phyloP scores from a whole-genome alignment of 2,113 vertebrate genomes.

The Origma solitaria region DNA sequence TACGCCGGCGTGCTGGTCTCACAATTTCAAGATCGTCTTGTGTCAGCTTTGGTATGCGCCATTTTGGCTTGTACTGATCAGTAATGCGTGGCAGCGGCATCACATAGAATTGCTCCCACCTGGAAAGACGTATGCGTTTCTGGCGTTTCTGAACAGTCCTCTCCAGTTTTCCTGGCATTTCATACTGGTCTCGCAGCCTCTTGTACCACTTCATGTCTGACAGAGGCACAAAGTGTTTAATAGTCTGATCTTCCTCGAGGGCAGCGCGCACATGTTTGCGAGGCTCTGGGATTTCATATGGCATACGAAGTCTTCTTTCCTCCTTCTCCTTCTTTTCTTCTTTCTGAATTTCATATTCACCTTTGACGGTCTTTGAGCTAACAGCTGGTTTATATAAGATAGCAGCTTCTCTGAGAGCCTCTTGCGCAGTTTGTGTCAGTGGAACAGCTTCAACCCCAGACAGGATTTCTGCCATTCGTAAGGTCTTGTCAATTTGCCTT shows the following conservation, averaged over 20 bases:
- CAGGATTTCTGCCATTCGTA: constrained; percentile 90
- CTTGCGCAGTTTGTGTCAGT: constrained; percentile 84
- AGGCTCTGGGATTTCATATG: constrained; percentile 86
- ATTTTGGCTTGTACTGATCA: constrained; percentile 92
- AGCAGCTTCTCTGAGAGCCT: constrained; percentile 91
- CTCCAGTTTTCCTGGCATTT: constrained; percentile 95
- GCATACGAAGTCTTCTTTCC: constrained; percentile 91
- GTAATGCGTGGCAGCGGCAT: constrained; percentile 93
- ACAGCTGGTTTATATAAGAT: constrained; percentile 92
- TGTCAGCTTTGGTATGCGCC: constrained; percentile 85
- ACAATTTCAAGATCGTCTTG: constrained; percentile 96
- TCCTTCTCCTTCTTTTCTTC: constrained; percentile 91
- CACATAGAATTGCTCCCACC: constrained; percentile 97
- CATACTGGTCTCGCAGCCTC: constrained; percentile 92
- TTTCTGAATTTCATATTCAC: constrained; percentile 82
- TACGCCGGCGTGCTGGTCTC: constrained; percentile 87
- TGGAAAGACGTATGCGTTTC: constrained; percentile 94
- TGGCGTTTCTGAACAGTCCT: constrained; percentile 87
- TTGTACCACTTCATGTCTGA: constrained; percentile 99
- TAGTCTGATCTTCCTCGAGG: constrained; percentile 87
- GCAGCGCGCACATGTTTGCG: constrained; percentile 73
- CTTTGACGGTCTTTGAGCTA: constrained; percentile 87
- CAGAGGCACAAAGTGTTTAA: constrained; percentile 91
- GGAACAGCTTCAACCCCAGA: constrained; percentile 80
- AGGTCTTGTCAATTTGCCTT: constrained; percentile 88